A percentile compares a stretch with the other conserved stretches of the same genome.
These are phyloP conservation scores for Thereuonema tuberculata DNA, from an alignment of 1,140 invertebrate genomes.

Conservation along the genomic window DNA sequence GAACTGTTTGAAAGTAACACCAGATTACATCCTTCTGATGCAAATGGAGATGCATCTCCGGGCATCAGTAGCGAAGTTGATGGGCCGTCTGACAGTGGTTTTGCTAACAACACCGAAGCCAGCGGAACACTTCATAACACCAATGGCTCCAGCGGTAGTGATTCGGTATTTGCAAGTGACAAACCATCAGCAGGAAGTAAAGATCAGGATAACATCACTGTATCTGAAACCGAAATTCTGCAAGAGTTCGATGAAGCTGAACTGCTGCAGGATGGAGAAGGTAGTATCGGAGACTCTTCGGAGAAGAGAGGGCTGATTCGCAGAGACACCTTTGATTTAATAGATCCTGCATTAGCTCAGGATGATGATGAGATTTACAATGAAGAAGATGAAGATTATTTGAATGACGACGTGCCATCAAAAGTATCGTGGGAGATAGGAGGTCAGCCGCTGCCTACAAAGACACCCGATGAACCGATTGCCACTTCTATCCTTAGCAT, in stretches of 20 bases:
- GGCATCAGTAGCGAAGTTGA: no score
- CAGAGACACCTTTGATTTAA: conserved; percentile 3
- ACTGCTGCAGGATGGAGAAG: no score
- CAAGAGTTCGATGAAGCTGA: background rate
- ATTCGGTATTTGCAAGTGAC: conserved; percentile 5
- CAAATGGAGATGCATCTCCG: no score
- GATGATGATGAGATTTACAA: background rate
- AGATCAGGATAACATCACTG: conserved; percentile 12
- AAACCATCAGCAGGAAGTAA: conserved; percentile 12
- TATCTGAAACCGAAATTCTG: background rate
- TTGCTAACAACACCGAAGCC: background rate
- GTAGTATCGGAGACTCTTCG: no score
- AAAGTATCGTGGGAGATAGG: background rate
- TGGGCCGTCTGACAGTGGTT: no score
- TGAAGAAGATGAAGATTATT: background rate
- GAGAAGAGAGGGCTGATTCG: no score
- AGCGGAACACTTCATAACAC: no score
- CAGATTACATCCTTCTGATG: no score
- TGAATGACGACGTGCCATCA: background rate
- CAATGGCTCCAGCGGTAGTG: no score
- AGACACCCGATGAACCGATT: background rate
- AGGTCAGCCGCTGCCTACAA: background rate
- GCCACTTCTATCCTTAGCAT: background rate
- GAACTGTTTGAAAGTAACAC: no score
- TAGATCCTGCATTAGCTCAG: background rate